Base-by-base conservation (phyloP, 1,140 invertebrate genomes). In the Sesamia nonagrioides region DNA sequence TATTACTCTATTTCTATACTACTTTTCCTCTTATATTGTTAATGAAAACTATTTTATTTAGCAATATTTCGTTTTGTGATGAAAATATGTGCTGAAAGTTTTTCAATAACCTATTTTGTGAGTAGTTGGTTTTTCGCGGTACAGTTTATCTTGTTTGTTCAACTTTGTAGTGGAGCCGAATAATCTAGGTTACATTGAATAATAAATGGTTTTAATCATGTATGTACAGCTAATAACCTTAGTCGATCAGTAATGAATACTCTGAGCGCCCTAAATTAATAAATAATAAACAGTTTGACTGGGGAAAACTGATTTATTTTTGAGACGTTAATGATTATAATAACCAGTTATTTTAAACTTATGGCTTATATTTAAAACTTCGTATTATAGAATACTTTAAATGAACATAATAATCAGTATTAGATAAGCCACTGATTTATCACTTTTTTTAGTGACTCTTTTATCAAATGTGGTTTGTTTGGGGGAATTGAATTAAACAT, bases 191-290 rank as follows among this genome's bases (percentile, higher is more conserved):
- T 76, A 61, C 56, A 48, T 52, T 76, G 40, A 50, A 63, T 76
- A 61, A 63, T 61, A 76, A 63, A 76, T 63, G 21, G 58, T 66
- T 76, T 76, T 76, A 52, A 50, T 76, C 18, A 76, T n/a, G n/a
- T 37, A 35, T 58, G 21, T 40, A 56, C n/a, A 11, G 42, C 13
- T 50, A 50, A 68, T 42, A 42, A 52, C 50, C 37, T 33, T 40
- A 17, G 33, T 72, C n/a, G 50, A 72, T 56, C 15, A 56, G n/a
- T 72, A 48, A 69, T 69, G 56, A 72, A 72, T 72, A 15, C 13
- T 17, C n/a, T 8, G 33, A 37, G 17, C 11, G 33, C 27, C 50
- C 35, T 18, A 21, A 72, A 72, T 40, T 35, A 54, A 69, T 50
- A 52, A 21, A 13, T 68, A 33, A 35, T 9, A 37, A 40, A 52